phyloP scores from a whole-genome alignment of 2,113 vertebrate genomes.

The Saimiri boliviensis region DNA sequence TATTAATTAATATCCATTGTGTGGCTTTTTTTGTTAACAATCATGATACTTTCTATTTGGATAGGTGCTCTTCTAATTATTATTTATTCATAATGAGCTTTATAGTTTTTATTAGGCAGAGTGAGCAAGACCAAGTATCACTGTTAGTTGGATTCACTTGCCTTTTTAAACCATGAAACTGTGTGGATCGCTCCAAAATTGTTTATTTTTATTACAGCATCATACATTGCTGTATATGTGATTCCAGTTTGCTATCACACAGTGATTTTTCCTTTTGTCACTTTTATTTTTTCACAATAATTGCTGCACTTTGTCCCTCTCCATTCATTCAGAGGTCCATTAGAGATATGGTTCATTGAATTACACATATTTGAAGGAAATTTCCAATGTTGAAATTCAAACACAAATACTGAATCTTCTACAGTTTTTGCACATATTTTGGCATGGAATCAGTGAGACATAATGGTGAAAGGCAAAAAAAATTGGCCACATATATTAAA shows the following conservation, averaged over 20 bases:
- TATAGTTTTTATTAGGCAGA: slow-evolving; percentile 32
- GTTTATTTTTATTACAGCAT: slow-evolving; percentile 72
- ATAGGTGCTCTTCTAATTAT: background rate
- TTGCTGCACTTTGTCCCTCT: slow-evolving; percentile 65
- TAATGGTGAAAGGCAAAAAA: background rate
- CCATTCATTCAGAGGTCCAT: slow-evolving; percentile 69
- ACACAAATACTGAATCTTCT: background rate
- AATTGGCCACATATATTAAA: background rate
- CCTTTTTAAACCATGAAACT: slow-evolving; percentile 78
- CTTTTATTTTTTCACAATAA: slow-evolving; percentile 66
- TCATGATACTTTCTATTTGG: background rate
- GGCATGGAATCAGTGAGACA: background rate
- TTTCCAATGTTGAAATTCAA: slow-evolving; percentile 66
- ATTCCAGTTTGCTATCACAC: background rate
- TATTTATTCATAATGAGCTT: background rate
- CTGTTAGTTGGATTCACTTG: slow-evolving; percentile 57
- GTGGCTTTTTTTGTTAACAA: background rate
- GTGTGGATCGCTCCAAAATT: slow-evolving; percentile 71
- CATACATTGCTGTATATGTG: slow-evolving; percentile 70
- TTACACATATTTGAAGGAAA: slow-evolving; percentile 61
- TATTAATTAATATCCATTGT: background rate
- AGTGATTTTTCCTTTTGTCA: slow-evolving; percentile 69
- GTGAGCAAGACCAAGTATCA: background rate
- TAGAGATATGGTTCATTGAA: slow-evolving; percentile 69
- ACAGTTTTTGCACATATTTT: background rate